Evolutionary conservation across 2,113 vertebrate genomes (phyloP).

Genomic region (Pterocles gutturalis): DNA sequence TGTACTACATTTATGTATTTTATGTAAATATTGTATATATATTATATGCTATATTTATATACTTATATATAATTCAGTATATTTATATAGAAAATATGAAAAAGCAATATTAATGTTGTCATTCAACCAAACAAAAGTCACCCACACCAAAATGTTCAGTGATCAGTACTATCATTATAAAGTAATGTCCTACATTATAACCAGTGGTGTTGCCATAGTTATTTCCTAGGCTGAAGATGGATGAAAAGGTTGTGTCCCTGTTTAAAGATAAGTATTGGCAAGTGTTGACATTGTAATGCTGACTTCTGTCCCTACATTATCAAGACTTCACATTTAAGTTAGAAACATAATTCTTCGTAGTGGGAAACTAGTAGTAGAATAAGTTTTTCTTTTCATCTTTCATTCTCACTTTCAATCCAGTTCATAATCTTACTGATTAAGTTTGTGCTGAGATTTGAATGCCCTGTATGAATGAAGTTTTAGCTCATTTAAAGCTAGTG

Average conservation of each 20-base stretch:
- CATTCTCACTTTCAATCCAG: not conserved
- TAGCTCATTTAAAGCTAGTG: not conserved
- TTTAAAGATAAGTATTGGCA: not conserved
- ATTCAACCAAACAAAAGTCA: not conserved
- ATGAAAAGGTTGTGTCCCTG: not conserved
- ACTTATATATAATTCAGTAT: not conserved
- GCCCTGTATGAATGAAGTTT: not conserved
- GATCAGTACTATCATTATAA: not conserved
- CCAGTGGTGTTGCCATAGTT: not conserved
- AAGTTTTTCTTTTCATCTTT: not conserved
- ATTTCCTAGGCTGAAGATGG: not conserved
- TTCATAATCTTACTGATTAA: not conserved
- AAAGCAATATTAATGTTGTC: not conserved
- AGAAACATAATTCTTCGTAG: not conserved
- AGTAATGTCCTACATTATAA: not conserved
- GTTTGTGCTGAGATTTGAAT: not conserved
- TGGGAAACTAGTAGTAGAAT: not conserved
- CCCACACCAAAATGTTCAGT: not conserved
- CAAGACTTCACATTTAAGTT: not conserved
- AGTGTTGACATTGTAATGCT: not conserved
- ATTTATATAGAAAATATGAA: not conserved
- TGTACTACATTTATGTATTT: too few relatives aligned
- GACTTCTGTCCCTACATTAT: not conserved
- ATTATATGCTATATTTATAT: not conserved
- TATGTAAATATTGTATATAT: too few relatives aligned